These are phyloP conservation scores for Lutjanus erythropterus DNA, from an alignment of 2,113 vertebrate species.

Conservation along the genomic window DNA sequence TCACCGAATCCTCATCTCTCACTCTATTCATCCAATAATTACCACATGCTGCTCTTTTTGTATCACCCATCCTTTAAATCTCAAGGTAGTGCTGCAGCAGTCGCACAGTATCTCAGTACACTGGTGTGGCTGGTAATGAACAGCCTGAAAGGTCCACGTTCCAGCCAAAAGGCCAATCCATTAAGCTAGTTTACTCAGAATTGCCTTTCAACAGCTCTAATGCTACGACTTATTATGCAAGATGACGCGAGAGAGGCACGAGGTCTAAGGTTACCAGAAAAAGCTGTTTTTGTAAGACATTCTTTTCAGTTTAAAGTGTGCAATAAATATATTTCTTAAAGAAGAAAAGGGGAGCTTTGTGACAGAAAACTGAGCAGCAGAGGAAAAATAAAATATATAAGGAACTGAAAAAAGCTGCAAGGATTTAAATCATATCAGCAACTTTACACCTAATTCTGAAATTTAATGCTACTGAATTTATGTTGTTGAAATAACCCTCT, in stretches of 20 bases:
- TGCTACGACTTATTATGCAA: slow-evolving; percentile 42
- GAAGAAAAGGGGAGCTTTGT: not conserved
- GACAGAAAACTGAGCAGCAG: not conserved
- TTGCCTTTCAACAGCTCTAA: slow-evolving; percentile 30
- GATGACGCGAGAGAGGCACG: slow-evolving; percentile 18
- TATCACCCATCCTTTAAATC: slow-evolving; percentile 8
- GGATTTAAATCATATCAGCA: not conserved
- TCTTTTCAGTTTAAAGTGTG: slow-evolving; percentile 9
- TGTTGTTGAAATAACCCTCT: not conserved
- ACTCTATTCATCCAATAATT: slow-evolving; percentile 31
- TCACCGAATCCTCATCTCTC: slow-evolving; percentile 19
- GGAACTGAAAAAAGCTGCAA: not conserved
- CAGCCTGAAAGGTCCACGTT: slow-evolving; percentile 1
- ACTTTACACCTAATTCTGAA: not conserved
- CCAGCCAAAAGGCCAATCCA: slow-evolving; percentile 14
- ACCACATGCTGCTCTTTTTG: slow-evolving; percentile 31
- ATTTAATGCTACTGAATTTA: not conserved
- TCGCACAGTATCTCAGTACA: not conserved
- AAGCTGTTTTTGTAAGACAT: not conserved
- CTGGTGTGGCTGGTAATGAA: not conserved
- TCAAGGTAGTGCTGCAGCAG: slow-evolving; percentile 19
- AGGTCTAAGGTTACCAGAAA: slow-evolving; percentile 8
- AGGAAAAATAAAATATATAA: not conserved
- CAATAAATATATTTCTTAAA: not conserved
- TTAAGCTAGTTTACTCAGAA: slow-evolving; percentile 13